Evolutionary conservation across 2,888 invertebrate genomes (phyloP).

Genomic region (Sisyra terminalis): DNA sequence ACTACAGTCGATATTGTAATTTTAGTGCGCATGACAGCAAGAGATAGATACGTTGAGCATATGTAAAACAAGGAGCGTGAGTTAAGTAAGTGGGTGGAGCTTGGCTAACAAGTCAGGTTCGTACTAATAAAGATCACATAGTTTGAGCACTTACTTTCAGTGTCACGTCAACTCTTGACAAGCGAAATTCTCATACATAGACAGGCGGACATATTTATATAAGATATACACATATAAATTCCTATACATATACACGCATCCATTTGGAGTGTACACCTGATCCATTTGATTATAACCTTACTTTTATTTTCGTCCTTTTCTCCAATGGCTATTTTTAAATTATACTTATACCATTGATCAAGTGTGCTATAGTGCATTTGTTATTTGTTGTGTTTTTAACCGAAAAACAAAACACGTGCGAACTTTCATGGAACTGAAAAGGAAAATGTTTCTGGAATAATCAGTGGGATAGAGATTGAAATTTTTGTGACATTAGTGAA

Average conservation of each 20-base stretch:
- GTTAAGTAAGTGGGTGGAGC: conserved; percentile 7
- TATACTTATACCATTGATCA: too few species aligned
- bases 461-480: neutral
- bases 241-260: neutral
- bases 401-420: too few species aligned
- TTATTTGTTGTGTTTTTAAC: too few species aligned
- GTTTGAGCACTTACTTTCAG: conserved; percentile 8
- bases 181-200: conserved; percentile 1
- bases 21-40: too few species aligned
- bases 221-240: conserved; percentile 1
- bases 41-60: too few species aligned
- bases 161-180: conserved; percentile 9
- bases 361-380: too few species aligned
- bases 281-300: too few species aligned
- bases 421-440: neutral
- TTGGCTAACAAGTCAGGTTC: conserved; percentile 6
- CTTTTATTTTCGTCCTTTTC: too few species aligned
- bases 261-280: neutral
- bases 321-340: too few species aligned
- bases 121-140: conserved; percentile 9
- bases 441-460: neutral
- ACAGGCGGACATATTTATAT: neutral
- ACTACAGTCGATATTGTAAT: too few species aligned
- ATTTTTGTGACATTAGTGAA: too few species aligned
- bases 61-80: too few species aligned